These are phyloP conservation scores for Drosophila sordidula DNA, from an alignment of 2,888 invertebrate species.

Conservation along the genomic window DNA sequence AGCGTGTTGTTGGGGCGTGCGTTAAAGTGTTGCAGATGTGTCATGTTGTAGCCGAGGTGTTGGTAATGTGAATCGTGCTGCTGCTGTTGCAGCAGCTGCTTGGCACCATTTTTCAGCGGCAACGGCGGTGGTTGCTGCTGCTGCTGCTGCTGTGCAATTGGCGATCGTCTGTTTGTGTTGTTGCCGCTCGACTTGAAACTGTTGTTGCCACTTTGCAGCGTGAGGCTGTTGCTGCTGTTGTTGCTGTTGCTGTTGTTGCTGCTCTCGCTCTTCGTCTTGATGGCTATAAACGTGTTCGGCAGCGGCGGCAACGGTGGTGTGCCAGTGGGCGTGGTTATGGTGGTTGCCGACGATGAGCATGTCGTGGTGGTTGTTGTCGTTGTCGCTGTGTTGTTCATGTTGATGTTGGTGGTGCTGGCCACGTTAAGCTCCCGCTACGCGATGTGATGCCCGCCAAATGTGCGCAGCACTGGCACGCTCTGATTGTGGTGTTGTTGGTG, in stretches of 20 bases:
- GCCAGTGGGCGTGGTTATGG: slow-evolving; percentile 74
- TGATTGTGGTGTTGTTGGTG: slow-evolving; percentile 60
- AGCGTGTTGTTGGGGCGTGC: slow-evolving; percentile 72
- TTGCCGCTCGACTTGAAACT: slow-evolving; percentile 74
- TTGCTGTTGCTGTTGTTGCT: slow-evolving; percentile 58
- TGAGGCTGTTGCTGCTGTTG: slow-evolving; percentile 67
- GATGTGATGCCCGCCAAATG: slow-evolving; percentile 85
- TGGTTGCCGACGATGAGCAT: slow-evolving; percentile 68
- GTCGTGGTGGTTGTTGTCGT: slow-evolving; percentile 61
- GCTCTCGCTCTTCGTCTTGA: slow-evolving; percentile 71
- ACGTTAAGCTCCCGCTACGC: slow-evolving; percentile 85
- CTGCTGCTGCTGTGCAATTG: slow-evolving; percentile 57
- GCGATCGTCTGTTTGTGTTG: slow-evolving; percentile 63
- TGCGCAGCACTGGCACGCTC: slow-evolving; percentile 85
- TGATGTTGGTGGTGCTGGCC: slow-evolving; percentile 65
- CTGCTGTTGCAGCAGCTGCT: slow-evolving; percentile 47
- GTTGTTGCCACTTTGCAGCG: slow-evolving; percentile 69
- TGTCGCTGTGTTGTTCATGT: slow-evolving; percentile 65
- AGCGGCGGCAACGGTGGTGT: slow-evolving; percentile 82
- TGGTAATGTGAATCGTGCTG: slow-evolving; percentile 70
- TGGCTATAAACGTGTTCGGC: slow-evolving; percentile 81
- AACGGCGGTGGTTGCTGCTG: slow-evolving; percentile 74
- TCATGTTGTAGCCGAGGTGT: slow-evolving; percentile 64
- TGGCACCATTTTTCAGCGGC: slow-evolving; percentile 77
- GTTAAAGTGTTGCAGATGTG: slow-evolving; percentile 75